Evolutionary conservation across 2,888 invertebrate genomes (phyloP).

Genomic region (Buathra laborator): DNA sequence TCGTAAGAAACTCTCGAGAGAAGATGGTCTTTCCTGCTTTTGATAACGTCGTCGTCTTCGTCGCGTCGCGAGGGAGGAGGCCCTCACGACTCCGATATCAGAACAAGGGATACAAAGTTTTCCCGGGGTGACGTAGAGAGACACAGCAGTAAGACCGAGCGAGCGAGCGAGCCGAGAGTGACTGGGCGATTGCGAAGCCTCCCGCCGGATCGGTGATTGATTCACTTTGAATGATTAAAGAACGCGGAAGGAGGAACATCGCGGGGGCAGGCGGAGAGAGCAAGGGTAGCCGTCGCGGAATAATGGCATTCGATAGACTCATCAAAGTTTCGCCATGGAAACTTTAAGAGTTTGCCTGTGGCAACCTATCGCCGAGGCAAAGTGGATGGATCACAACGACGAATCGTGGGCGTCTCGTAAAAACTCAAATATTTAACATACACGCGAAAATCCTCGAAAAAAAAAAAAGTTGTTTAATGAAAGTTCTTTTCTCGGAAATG

Average conservation of each 20-base stretch:
- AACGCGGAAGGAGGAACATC: conserved; percentile 76
- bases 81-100: conserved; percentile 60
- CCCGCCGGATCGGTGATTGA: conserved; percentile 83
- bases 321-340: conserved; percentile 82
- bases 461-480: neutral
- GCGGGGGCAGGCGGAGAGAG: conserved; percentile 58
- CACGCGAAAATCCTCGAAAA: neutral
- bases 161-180: conserved; percentile 79
- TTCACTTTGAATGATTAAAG: conserved; percentile 85
- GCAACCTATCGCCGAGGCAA: conserved; percentile 58
- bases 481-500: conserved; percentile 9
- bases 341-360: conserved; percentile 75
- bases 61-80: conserved; percentile 55
- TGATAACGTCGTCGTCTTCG: conserved; percentile 78
- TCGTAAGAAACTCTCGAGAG: conserved; percentile 18
- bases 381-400: conserved; percentile 55
- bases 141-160: conserved; percentile 55
- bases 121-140: conserved; percentile 58
- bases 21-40: conserved; percentile 62
- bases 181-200: conserved; percentile 80
- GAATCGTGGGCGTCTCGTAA: conserved; percentile 27
- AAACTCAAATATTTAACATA: conserved; percentile 28
- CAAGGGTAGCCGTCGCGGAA: conserved; percentile 74
- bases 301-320: conserved; percentile 85
- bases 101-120: conserved; percentile 78